Evolutionary conservation across 2,888 invertebrate genomes (phyloP), one percentile per base, ranked within the genome.

Genomic region (Sphaerophoria rueppellii): DNA sequence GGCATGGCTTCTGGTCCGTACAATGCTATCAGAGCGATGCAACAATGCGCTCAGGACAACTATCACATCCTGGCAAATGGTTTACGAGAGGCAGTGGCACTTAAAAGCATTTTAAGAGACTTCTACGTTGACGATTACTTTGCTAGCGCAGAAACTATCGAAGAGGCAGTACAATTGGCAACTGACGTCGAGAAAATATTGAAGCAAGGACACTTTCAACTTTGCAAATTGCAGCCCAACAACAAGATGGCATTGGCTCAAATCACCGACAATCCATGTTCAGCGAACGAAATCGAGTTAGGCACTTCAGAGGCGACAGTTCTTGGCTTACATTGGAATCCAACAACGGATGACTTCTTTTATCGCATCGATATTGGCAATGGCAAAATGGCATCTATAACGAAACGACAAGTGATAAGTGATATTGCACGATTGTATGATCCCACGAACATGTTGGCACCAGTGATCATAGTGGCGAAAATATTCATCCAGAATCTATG

Each of bases 61-160:
- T 55, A 14, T 4, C 32, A 11, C 9, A 12, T 14, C 12, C 16
- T 82, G 24, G 40, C 65, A 37, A 34, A 24, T 50, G 50, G 11
- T 16, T 24, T 11, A 40, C 46, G 63, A 52, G 65, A 70, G 34
- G 35, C n/a, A 14, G 52, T n/a, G 6, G 52, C 67, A 24, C 24
- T 6, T 11, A n/a, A 6, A 48, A 63, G 48, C 16, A 60, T 75
- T 43, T 14, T 40, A 6, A 34, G 48, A 6, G 34, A 70, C 37
- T 78, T 78, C 71, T 82, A 78, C 24, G 58, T 82, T 11, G 82
- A 82, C 40, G 74, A 78, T 54, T 77, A 55, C 37, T 67, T 82
- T 16, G 34, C 35, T 1, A 82, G 82, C 32, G 58, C 52, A 43
- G 60, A 37, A 67, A 60, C 6, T 60, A 5, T 43, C 4, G 43